These are phyloP conservation scores for Helostoma temminkii DNA, from an alignment of 2,797 vertebrate genomes.

Conservation along the genomic window DNA sequence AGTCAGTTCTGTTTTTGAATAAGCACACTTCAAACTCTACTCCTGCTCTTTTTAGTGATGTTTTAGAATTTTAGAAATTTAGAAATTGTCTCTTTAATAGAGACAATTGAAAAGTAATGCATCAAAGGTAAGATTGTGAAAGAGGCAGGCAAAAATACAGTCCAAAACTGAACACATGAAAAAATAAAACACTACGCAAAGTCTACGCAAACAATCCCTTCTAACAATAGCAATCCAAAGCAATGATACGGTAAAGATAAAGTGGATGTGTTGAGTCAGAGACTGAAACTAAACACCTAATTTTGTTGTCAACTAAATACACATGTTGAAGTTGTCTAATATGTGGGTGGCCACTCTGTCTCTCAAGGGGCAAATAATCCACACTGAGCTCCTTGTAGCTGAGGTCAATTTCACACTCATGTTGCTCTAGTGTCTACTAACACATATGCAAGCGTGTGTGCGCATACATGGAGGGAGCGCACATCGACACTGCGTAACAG, in stretches of 20 bases:
- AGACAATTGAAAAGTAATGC: constrained; percentile 65
- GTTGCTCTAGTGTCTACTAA: constrained; percentile 61
- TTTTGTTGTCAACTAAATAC: constrained; percentile 49
- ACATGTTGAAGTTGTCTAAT: constrained; percentile 40
- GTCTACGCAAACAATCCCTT: constrained; percentile 26
- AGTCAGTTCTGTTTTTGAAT: constrained; percentile 22
- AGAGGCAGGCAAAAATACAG: constrained; percentile 1
- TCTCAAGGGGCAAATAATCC: constrained; percentile 73
- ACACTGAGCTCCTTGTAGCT: constrained; percentile 47
- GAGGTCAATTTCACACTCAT: constrained; percentile 80
- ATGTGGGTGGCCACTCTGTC: constrained; percentile 65
- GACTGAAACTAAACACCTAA: constrained; percentile 29
- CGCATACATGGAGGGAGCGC: background rate
- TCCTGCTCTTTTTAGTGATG: constrained; percentile 24
- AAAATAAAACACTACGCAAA: too few relatives aligned
- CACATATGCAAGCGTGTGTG: constrained; percentile 42
- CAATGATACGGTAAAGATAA: constrained; percentile 20
- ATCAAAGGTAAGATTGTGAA: constrained; percentile 45
- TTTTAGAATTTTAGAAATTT: constrained; percentile 37
- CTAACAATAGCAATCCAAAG: constrained; percentile 32
- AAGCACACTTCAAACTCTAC: constrained; percentile 19
- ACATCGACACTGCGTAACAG: background rate
- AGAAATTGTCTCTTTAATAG: constrained; percentile 56
- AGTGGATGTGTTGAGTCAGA: constrained; percentile 31
- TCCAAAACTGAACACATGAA: constrained; percentile 15